A percentile compares a stretch with the other conserved stretches of the same genome.
These are phyloP conservation scores for Onychorhynchus coronatus DNA, from an alignment of 2,113 vertebrate genomes.

Conservation along the genomic window DNA sequence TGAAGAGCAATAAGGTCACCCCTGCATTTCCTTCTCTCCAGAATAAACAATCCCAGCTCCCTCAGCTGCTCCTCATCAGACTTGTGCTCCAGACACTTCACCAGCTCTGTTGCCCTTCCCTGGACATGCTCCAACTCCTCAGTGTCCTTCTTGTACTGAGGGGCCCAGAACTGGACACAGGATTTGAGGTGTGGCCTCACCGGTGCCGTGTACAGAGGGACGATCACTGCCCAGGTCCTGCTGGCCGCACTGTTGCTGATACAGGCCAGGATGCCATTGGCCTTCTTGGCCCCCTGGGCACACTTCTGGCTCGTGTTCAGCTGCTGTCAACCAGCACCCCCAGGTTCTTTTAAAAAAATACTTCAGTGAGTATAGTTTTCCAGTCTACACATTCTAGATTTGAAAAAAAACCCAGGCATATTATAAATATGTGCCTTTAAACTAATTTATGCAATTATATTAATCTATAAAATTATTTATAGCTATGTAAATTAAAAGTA, in stretches of 20 bases:
- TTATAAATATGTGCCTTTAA: background rate
- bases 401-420: background rate
- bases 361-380: background rate
- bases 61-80: background rate
- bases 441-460: background rate
- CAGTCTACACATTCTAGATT: background rate
- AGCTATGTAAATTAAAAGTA: background rate
- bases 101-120: background rate
- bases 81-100: background rate
- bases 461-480: background rate
- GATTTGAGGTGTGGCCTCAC: background rate
- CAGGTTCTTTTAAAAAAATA: background rate
- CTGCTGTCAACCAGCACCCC: background rate
- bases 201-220: background rate
- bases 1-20: background rate
- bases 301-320: background rate
- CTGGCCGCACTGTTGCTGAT: background rate
- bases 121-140: background rate
- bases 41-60: background rate
- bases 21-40: background rate
- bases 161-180: background rate
- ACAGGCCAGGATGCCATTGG: background rate
- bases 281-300: background rate
- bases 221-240: background rate
- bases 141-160: background rate